Conservation (phyloP, 2,797 vertebrate genomes). For the Muscicapa comitata region DNA sequence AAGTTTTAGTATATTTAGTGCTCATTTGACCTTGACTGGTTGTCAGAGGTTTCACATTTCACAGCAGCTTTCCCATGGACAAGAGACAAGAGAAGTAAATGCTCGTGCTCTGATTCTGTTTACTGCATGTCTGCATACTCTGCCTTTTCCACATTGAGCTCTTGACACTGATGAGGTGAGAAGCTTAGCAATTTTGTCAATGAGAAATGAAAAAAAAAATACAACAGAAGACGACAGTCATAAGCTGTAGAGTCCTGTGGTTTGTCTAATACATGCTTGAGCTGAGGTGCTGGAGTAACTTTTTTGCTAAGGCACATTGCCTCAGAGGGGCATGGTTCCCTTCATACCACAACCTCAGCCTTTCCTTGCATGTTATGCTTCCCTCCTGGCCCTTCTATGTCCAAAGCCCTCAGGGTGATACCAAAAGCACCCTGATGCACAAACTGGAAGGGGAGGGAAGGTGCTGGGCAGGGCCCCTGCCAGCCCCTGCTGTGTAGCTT, state of each 20-base stretch:
- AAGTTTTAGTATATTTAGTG: not conserved
- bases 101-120: not conserved
- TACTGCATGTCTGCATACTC: not conserved
- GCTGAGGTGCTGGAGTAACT: not conserved
- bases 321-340: not conserved
- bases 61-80: constrained; percentile 9
- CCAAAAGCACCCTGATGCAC: not conserved
- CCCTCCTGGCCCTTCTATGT: not conserved
- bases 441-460: not conserved
- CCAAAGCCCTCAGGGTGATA: not conserved
- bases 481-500: not conserved
- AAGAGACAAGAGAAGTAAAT: constrained; percentile 8
- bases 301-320: not conserved
- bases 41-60: constrained; percentile 45
- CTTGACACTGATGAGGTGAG: not conserved
- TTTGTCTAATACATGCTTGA: not conserved
- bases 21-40: constrained; percentile 48
- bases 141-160: not conserved
- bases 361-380: not conserved
- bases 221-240: not conserved
- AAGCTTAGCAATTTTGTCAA: constrained; percentile 1
- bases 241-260: not conserved
- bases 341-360: not conserved
- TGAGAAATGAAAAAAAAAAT: not conserved
- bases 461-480: fast-evolving